These are phyloP conservation scores for Bostrychus sinensis DNA, from an alignment of 2,113 vertebrate genomes.

Conservation along the genomic window DNA sequence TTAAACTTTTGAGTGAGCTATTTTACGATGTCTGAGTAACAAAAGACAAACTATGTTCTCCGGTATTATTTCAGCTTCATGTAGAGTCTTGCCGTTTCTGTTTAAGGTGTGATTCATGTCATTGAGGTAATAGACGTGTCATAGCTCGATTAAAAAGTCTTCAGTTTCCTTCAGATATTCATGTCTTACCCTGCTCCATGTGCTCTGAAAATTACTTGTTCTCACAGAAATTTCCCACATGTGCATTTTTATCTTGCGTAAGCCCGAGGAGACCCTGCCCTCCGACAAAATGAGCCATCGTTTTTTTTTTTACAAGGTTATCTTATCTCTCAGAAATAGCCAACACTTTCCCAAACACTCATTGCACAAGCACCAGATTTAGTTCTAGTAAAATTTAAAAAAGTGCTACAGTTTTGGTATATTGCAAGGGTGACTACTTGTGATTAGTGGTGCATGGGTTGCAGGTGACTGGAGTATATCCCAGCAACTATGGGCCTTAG, in stretches of 20 bases:
- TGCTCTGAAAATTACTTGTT: constrained; percentile 66
- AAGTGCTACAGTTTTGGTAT: not conserved
- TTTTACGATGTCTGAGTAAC: not conserved
- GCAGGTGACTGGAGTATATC: too few species aligned
- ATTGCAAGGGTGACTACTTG: not conserved
- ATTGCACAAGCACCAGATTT: constrained; percentile 38
- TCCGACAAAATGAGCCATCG: constrained; percentile 44
- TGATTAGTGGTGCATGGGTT: constrained; percentile 4
- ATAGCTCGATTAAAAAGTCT: constrained; percentile 42
- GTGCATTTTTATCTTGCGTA: constrained; percentile 45
- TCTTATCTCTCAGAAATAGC: constrained; percentile 58
- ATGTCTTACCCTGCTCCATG: constrained; percentile 44
- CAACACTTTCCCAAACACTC: constrained; percentile 40
- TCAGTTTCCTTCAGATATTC: constrained; percentile 55
- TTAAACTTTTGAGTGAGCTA: not conserved
- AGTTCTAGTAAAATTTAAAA: constrained; percentile 15
- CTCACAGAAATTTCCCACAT: constrained; percentile 74
- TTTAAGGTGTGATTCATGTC: constrained; percentile 35
- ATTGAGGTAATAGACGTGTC: constrained; percentile 51
- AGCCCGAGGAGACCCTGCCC: constrained; percentile 27
- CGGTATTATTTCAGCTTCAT: constrained; percentile 31
- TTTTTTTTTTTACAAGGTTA: constrained; percentile 65
- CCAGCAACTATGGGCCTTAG: too few species aligned
- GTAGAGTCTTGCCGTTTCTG: constrained; percentile 43
- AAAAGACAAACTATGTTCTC: constrained; percentile 19